Evolutionary conservation across 1,140 invertebrate species (phyloP).

Genomic region (Meloidogyne exigua): DNA sequence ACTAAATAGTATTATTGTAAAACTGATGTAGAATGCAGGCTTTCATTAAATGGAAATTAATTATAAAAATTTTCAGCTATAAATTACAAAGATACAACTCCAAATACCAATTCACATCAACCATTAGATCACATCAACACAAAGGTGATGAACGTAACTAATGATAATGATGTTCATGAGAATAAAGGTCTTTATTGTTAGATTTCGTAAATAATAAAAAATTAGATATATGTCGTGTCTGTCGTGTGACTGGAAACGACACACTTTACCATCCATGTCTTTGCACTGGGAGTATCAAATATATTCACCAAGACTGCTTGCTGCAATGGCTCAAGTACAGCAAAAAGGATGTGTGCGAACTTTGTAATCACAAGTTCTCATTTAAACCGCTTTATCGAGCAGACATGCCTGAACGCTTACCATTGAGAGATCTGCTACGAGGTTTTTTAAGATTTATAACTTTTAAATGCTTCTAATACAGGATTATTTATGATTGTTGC

Average conservation of each 20-base stretch:
- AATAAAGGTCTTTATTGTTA: not conserved
- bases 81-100: no score
- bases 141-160: not conserved
- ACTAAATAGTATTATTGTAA: no score
- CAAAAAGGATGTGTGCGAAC: conserved; percentile 95
- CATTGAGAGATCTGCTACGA: conserved; percentile 68
- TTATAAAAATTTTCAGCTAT: no score
- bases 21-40: no score
- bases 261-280: conserved; percentile 91
- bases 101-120: no score
- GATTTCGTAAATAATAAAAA: not conserved
- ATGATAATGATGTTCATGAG: not conserved
- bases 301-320: conserved; percentile 85
- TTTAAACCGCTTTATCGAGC: conserved; percentile 98
- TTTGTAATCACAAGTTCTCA: conserved; percentile 94
- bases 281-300: conserved; percentile 97
- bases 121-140: no score
- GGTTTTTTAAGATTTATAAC: conserved; percentile 69
- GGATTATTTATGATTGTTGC: conserved; percentile 81
- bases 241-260: conserved; percentile 69
- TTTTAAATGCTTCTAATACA: conserved; percentile 47
- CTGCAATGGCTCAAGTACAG: conserved; percentile 79
- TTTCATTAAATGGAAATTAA: no score
- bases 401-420: conserved; percentile 93
- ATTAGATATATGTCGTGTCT: conserved; percentile 92